These are phyloP conservation scores for Sebastes nivosus DNA, from an alignment of 2,797 vertebrate species.

Conservation along the genomic window DNA sequence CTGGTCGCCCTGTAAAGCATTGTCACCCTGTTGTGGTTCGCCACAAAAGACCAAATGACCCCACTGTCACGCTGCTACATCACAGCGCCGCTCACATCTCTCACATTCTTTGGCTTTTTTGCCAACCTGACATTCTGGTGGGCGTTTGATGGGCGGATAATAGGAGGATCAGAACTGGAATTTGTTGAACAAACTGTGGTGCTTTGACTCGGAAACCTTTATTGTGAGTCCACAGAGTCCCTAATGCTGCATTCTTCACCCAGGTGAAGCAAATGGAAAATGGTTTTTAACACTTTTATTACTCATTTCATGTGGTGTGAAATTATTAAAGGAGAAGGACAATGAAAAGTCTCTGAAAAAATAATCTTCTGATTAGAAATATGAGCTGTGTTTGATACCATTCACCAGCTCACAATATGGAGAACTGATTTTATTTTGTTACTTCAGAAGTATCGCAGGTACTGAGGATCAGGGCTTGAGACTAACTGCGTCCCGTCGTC, in stretches of 20 bases:
- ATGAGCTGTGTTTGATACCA: background rate
- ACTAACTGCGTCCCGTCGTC: background rate
- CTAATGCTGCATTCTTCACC: conserved; percentile 27
- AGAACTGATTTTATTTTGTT: background rate
- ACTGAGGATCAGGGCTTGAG: background rate
- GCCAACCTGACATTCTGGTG: conserved; percentile 60
- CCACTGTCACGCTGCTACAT: conserved; percentile 21
- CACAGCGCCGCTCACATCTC: conserved; percentile 38
- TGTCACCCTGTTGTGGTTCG: conserved; percentile 35
- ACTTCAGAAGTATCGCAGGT: background rate
- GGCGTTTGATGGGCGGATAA: conserved; percentile 57
- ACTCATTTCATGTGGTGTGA: background rate
- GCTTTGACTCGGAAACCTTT: conserved; percentile 56
- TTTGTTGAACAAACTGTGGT: conserved; percentile 69
- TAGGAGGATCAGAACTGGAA: conserved; percentile 74
- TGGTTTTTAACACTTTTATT: background rate
- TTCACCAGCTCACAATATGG: background rate
- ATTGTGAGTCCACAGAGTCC: conserved; percentile 33
- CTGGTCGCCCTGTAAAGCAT: conserved; percentile 10
- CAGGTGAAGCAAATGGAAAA: conserved; percentile 25
- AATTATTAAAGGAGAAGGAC: background rate
- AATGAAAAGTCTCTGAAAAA: background rate
- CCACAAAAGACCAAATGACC: conserved; percentile 47
- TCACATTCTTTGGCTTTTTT: conserved; percentile 71
- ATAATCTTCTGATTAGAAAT: background rate